Base-by-base conservation (phyloP, 1,140 invertebrate genomes). In the Subanguina moxae region DNA sequence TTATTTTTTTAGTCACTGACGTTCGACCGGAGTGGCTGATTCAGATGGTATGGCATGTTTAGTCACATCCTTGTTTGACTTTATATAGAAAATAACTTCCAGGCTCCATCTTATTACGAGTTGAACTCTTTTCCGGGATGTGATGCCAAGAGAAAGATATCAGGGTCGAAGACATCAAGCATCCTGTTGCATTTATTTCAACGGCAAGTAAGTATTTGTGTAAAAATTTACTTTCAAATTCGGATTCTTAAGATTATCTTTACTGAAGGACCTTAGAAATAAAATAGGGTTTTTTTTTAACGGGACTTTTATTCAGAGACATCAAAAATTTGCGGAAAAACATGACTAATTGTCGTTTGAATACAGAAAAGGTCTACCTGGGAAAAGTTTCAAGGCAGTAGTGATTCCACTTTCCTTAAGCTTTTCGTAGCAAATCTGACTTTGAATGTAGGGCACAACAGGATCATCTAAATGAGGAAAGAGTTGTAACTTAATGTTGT, bases 91-190 rank as follows among this genome's bases (percentile, higher is more conserved):
- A 57, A n/a, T n/a, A 30, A 64, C 1, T 38, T 3, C n/a, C 17
- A 97, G 72, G 93, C 95, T 0, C 93, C 94, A 0, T 92, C 95
- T 82, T 99, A 99, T 85, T 99, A 98, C 82, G 95, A 99, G 83
- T 87, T 98, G 82, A 88, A 89, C 77, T 97, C 96, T 84, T 99
- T 99, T 86, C 94, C 96, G 8, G 89, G 91, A 21, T 96, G 94
- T 84, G 94, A 98, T 85, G 94, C 94, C 0, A 92, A 93, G 79
- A 84, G 93, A 67, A 91, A 95, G 81, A 84, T 99, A 25, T 25
- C 57, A 23, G 65, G n/a, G n/a, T n/a, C n/a, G n/a, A n/a, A n/a
- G n/a, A n/a, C n/a, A n/a, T n/a, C n/a, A n/a, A n/a, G n/a, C n/a
- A n/a, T n/a, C n/a, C n/a, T n/a, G n/a, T n/a, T n/a, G n/a, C n/a